phyloP scores from a whole-genome alignment of 1,140 invertebrate species.

The Zaprionus gabonicus region DNA sequence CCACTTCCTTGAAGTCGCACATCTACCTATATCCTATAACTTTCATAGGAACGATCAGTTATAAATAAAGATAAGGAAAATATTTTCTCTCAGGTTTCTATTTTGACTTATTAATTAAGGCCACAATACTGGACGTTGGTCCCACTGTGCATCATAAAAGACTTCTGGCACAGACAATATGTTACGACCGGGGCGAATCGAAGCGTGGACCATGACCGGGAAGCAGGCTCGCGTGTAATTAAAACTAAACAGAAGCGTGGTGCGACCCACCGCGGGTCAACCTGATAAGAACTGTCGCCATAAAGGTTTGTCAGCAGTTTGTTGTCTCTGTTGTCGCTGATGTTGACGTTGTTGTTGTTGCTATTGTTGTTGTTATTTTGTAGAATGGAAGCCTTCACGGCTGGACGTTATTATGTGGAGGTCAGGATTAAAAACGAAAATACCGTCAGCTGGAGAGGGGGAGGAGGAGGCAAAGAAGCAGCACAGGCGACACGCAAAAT shows the following conservation, averaged over 20 bases:
- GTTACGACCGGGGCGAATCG: constrained; percentile 36
- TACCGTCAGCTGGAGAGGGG: constrained; percentile 2
- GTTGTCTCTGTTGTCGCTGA: constrained; percentile 10
- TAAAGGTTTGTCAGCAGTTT: constrained; percentile 64
- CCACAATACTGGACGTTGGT: neutral
- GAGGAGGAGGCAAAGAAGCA: neutral
- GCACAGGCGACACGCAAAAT: constrained; percentile 63
- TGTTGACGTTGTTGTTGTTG: constrained; percentile 22
- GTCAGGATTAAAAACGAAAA: constrained; percentile 74
- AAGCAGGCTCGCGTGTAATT: constrained; percentile 73
- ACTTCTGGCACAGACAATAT: constrained; percentile 13
- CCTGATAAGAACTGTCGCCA: constrained; percentile 51
- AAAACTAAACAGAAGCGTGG: constrained; percentile 71
- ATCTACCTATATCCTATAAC: no score
- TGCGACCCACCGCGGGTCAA: constrained; percentile 24
- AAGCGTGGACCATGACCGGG: constrained; percentile 57
- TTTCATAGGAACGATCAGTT: no score
- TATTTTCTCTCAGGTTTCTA: no score
- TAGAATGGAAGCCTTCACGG: constrained; percentile 25
- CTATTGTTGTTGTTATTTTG: constrained; percentile 22
- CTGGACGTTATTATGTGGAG: constrained; percentile 62
- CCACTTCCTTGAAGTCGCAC: no score
- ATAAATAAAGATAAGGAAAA: no score
- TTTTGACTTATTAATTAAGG: neutral
- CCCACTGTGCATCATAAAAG: neutral